Base-by-base conservation (phyloP, 2,888 invertebrate genomes). In the Acholoe squamosa region DNA sequence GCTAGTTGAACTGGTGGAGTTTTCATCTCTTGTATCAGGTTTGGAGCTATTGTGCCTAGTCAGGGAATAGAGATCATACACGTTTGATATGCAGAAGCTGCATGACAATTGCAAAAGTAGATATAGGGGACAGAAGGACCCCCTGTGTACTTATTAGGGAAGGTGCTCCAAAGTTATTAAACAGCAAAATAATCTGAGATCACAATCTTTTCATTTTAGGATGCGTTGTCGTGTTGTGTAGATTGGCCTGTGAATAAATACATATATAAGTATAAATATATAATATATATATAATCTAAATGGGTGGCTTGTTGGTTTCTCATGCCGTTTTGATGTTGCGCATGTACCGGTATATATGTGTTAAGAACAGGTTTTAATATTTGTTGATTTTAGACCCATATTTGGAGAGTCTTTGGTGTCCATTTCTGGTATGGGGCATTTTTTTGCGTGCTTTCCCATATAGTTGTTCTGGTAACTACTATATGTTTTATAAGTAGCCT, bases 81-180 rank as follows among this genome's bases (percentile, higher is more conserved):
- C 51, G 84, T 51, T 43, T 22, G 34, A 84, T 84, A 33, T 84
- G 84, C 84, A 84, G 84, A 34, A 0, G 0, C 84, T 84, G 84
- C 84, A 84, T 84, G 84, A 84, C 43, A 84, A 84, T 84, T 84
- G 84, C 84, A 84, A 84, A 84, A 84, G 84, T 84, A 84, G 84
- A 84, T 84, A 34, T 84, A 33, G 84, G 84, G 84, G 84, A 3
- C n/a, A 84, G 10, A 10, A 34, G n/a, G 33, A 19, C 14, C 16
- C 22, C 43, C 84, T 34, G 43, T 16, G 10, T 84, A 25, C n/a
- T 51, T 84, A n/a, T 3, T 84, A 84, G 51, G 84, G 84, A 84
- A 84, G 84, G 84, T 84, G 84, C 84, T 84, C 33, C 84, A 84
- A 84, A 84, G 84, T 51, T 84, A 51, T 34, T 84, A 84, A 84